Evolutionary conservation across 2,113 vertebrate species (phyloP), one percentile per base, ranked within the genome.

Genomic region (Cygnus atratus): DNA sequence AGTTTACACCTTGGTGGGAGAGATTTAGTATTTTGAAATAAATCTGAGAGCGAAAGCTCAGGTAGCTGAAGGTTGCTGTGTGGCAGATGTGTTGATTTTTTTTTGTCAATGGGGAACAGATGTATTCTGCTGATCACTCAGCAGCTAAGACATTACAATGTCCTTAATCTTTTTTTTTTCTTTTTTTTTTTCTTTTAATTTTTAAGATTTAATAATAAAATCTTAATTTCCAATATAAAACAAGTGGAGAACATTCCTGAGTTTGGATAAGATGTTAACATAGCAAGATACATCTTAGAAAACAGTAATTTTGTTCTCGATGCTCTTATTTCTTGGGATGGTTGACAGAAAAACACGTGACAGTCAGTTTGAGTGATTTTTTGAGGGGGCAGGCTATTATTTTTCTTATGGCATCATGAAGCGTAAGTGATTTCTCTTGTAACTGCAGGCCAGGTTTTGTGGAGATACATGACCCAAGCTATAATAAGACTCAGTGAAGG

Each of bases 341-440:
- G 13, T 29, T 92, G 91, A 81, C 83, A 94, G 58, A 66, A 46
- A 86, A 88, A 61, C 59, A 66, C 59, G 25, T 89, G 92, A 84
- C 90, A 77, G 58, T 74, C 0, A 2, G 65, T 67, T 80, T 96
- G 86, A 96, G 67, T 77, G 75, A 93, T 90, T 90, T 92, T 88
- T 79, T 88, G 79, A 92, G 67, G 39, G 48, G 68, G 17, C 25
- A 92, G 22, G n/a, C 63, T 84, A 88, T 90, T 95, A 90, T 92
- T 96, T 95, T 90, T 94, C 88, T 86, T 70, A 44, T 10, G 41
- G 46, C 43, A 88, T 92, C 68, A 71, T 77, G 83, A 94, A 94
- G 41, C 41, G 28, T 95, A 93, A 94, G 54, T 80, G 88, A 93
- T 94, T 96, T 95, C 79, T 92, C n/a, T 84, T 88, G 79, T 92